Percentiles rank a stretch among this genome's conserved stretches.
Evolutionary conservation across 1,140 invertebrate species (phyloP).

Genomic region (Platorchestia sp.): DNA sequence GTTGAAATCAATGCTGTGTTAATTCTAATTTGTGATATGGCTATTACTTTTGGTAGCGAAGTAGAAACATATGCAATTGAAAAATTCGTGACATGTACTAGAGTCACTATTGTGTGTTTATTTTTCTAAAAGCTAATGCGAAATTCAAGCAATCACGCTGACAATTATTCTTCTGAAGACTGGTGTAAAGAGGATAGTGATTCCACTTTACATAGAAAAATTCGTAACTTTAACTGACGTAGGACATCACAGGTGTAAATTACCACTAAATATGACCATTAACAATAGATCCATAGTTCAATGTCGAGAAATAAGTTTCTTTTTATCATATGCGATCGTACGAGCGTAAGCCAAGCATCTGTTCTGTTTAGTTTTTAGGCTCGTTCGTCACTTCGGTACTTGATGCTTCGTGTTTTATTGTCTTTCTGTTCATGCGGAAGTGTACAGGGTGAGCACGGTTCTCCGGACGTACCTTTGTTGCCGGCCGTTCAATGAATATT

Average conservation of each 20-base stretch:
- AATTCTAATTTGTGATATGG: neutral
- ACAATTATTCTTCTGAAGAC: too few relatives aligned
- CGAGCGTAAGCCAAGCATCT: neutral
- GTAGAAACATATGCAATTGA: neutral
- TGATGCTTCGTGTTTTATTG: neutral
- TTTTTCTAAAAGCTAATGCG: too few relatives aligned
- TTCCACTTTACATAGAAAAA: too few relatives aligned
- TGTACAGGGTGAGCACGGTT: neutral
- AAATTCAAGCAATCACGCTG: too few relatives aligned
- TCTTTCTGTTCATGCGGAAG: neutral
- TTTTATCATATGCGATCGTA: neutral
- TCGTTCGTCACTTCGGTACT: neutral
- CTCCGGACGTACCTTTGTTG: slow-evolving; percentile 30
- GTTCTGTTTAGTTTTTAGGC: neutral
- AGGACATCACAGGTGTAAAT: neutral
- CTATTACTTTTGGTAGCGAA: neutral
- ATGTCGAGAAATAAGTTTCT: neutral
- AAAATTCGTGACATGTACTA: neutral
- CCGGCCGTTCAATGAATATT: slow-evolving; percentile 26
- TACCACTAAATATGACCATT: neutral
- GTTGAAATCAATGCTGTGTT: neutral
- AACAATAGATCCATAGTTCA: neutral
- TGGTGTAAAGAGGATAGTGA: too few relatives aligned
- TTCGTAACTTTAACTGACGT: neutral
- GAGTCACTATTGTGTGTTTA: neutral